Evolutionary conservation across 2,888 invertebrate species (phyloP).

Genomic region (Dryadula phaetusa): DNA sequence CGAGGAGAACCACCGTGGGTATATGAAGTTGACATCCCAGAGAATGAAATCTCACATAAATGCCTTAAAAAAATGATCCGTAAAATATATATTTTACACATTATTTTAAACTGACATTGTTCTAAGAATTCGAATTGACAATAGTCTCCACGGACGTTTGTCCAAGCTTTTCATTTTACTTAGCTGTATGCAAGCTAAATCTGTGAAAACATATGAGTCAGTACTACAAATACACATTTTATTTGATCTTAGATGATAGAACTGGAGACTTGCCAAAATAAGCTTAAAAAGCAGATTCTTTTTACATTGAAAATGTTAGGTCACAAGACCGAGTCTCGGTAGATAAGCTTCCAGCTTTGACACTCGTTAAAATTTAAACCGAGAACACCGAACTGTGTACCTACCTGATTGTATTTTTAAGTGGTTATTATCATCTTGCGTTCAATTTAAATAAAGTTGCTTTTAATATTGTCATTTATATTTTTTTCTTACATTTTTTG

Average conservation of each 20-base stretch:
- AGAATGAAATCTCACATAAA: no score
- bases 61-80: background rate
- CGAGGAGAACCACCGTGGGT: no score
- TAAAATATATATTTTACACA: background rate
- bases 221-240: constrained; percentile 2
- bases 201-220: background rate
- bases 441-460: background rate
- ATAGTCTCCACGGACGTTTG: background rate
- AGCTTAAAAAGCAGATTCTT: constrained; percentile 5
- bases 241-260: constrained; percentile 8
- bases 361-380: constrained; percentile 18
- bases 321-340: constrained; percentile 1
- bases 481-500: background rate
- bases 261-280: constrained; percentile 7
- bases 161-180: constrained; percentile 9
- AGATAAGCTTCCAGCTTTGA: constrained; percentile 17
- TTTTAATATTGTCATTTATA: background rate
- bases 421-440: background rate
- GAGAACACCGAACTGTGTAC: background rate
- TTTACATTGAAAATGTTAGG: background rate
- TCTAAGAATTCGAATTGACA: background rate
- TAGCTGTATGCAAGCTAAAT: background rate
- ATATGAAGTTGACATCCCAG: no score
- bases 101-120: background rate
- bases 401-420: constrained; percentile 8